Base-by-base conservation (phyloP, 2,797 vertebrate genomes). In the Pseudochaenichthys georgianus region DNA sequence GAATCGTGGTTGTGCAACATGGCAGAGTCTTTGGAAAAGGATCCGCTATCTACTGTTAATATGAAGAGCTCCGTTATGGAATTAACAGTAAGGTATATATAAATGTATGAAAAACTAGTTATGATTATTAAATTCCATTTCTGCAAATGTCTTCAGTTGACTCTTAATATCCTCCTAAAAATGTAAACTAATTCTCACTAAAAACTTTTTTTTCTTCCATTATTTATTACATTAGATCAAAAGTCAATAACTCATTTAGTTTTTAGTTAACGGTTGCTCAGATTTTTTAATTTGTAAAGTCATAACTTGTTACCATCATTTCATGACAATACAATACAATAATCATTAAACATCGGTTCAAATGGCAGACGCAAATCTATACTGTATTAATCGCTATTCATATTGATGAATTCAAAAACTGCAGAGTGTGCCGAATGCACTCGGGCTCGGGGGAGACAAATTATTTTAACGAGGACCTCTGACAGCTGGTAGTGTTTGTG, bases 401-500 rank as follows among this genome's bases (percentile, higher is more conserved):
- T 77, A 67, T 82, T 70, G 59, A 28, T 43, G 48, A 75, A 46
- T 65, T 51, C 46, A 68, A 76, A 83, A 84, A 81, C 54, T 73
- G 64, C 74, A 79, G 68, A 72, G 23, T 8, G 69, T 81, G 83
- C 80, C 77, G 79, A 81, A 78, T 80, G 68, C 70, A 86, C 76
- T 72, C 69, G 19, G 73, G 88, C 83, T 53, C 6, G 2, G 46
- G 75, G 47, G 53, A 81, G 69, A 71, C 63, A 80, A 83, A 69
- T 47, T 13, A 85, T 85, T 90, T 88, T 83, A 83, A 80, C 65
- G 73, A 88, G 82, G 63, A 87, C 70, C 74, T 88, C 81, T 75
- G 87, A 86, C 78, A 86, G 86, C 54, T 75, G 59, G 28, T 59
- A 28, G 48, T 52, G 45, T 1, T 38, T 50, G 47, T 58, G 68